Evolutionary conservation across 2,113 vertebrate genomes (phyloP).

Genomic region (Antigone vipio): DNA sequence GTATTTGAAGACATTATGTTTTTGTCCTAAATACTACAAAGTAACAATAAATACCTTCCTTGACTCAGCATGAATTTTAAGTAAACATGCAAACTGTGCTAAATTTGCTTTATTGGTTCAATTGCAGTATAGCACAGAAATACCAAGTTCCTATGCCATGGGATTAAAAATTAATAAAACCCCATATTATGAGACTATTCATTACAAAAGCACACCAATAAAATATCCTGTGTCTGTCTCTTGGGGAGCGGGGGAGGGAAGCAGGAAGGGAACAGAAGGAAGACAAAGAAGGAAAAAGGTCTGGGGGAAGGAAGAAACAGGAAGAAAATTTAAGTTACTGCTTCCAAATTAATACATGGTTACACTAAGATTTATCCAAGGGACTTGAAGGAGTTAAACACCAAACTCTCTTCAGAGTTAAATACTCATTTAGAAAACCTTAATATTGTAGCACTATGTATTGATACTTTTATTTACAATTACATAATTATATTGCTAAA

Average conservation of each 20-base stretch:
- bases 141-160: neutral
- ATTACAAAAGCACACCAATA: neutral
- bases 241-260: no score
- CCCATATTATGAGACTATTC: neutral
- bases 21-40: neutral
- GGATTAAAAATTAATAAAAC: neutral
- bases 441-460: neutral
- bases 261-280: neutral
- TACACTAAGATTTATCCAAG: neutral
- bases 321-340: neutral
- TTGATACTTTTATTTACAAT: neutral
- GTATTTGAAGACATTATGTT: neutral
- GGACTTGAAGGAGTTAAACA: neutral
- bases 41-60: neutral
- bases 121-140: neutral
- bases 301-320: neutral
- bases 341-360: neutral
- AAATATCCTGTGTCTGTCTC: neutral
- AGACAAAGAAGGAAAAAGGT: neutral
- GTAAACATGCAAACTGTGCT: accelerated
- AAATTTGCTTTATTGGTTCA: neutral
- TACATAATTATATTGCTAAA: neutral
- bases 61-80: neutral
- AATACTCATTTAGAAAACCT: neutral
- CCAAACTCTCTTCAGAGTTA: neutral